phyloP scores from a whole-genome alignment of 2,888 invertebrate genomes.

The Acrobasis repandana region DNA sequence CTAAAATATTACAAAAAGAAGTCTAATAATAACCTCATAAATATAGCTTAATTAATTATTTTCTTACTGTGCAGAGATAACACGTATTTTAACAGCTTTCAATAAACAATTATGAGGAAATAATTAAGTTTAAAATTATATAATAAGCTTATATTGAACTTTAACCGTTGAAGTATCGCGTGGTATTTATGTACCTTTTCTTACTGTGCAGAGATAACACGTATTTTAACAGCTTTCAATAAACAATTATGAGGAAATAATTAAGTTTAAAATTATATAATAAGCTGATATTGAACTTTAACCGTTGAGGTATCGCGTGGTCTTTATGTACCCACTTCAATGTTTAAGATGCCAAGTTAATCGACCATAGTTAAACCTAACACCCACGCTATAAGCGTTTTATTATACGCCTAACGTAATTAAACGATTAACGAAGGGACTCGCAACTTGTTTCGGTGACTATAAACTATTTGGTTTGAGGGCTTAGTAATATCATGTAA shows the following conservation, averaged over 20 bases:
- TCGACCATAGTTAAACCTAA: background rate
- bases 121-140: background rate
- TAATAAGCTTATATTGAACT: background rate
- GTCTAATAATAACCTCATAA: too few species aligned
- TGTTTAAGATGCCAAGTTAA: slow-evolving; percentile 4
- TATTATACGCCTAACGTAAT: slow-evolving; percentile 8
- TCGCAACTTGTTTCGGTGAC: background rate
- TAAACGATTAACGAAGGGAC: slow-evolving; percentile 7
- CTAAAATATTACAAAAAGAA: too few species aligned
- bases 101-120: background rate
- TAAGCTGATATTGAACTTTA: background rate
- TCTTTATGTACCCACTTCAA: background rate
- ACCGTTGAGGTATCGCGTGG: background rate
- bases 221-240: too few species aligned
- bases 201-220: too few species aligned
- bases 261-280: background rate
- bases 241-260: background rate
- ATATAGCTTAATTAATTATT: too few species aligned
- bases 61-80: too few species aligned
- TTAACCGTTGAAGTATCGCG: background rate
- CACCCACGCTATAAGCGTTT: slow-evolving; percentile 3
- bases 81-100: too few species aligned
- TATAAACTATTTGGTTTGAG: background rate
- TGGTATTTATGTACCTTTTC: background rate
- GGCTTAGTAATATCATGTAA: background rate